phyloP scores from a whole-genome alignment of 2,888 invertebrate species.

The Mayetiola destructor region DNA sequence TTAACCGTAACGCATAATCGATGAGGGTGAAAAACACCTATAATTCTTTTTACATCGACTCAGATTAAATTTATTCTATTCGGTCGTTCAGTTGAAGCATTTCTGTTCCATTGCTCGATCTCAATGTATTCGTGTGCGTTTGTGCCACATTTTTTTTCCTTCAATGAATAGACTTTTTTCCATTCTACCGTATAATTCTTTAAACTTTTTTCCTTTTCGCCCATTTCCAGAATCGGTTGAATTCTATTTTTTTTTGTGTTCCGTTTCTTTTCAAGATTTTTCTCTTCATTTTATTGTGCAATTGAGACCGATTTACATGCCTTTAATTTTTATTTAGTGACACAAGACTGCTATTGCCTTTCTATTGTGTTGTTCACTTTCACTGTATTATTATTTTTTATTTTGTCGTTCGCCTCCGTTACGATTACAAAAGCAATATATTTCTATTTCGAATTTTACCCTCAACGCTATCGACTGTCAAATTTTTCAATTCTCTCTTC shows the following conservation, averaged over 20 bases:
- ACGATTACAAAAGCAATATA: slow-evolving; percentile 8
- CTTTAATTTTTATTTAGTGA: slow-evolving; percentile 13
- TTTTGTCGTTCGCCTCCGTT: slow-evolving; percentile 3
- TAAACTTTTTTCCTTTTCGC: neutral
- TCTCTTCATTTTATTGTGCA: slow-evolving; percentile 7
- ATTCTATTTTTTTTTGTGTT: neutral
- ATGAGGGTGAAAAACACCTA: slow-evolving; percentile 12
- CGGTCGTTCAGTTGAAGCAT: too few relatives aligned
- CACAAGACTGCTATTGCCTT: neutral
- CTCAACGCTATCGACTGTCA: slow-evolving; percentile 4
- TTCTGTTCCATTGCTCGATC: slow-evolving; percentile 6
- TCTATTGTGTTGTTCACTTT: slow-evolving; percentile 2
- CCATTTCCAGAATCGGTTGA: neutral
- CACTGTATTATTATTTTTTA: slow-evolving; percentile 10
- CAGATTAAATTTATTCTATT: slow-evolving; percentile 8
- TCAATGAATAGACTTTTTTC: neutral
- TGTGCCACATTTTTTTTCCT: neutral
- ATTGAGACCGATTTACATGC: slow-evolving; percentile 13
- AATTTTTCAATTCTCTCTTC: neutral
- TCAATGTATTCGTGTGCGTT: too few relatives aligned
- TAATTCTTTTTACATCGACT: slow-evolving; percentile 10
- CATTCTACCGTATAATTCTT: slow-evolving; percentile 9
- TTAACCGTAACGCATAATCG: neutral
- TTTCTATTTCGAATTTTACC: slow-evolving; percentile 3
- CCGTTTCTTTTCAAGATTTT: neutral